Conservation (phyloP, 2,797 vertebrate species). For the Eremophila alpestris region DNA sequence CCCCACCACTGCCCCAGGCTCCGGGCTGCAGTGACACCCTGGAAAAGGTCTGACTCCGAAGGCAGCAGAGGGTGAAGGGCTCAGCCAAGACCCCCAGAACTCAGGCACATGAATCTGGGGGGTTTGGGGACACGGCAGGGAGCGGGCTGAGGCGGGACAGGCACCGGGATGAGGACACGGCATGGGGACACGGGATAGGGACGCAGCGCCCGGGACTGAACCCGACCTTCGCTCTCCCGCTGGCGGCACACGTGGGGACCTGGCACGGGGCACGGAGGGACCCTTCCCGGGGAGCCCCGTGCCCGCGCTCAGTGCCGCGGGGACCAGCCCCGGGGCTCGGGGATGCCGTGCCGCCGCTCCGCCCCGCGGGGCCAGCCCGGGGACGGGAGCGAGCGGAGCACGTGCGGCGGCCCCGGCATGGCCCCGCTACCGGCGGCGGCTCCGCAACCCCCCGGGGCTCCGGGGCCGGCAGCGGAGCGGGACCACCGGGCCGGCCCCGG, state of each 20-base stretch:
- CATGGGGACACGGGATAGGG: neutral
- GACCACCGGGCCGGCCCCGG: neutral
- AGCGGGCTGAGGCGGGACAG: neutral
- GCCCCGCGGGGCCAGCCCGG: neutral
- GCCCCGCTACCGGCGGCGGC: neutral
- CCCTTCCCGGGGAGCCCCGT: neutral
- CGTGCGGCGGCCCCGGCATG: neutral
- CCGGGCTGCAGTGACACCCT: accelerated
- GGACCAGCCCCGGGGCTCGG: neutral
- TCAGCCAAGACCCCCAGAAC: neutral
- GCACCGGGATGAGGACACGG: neutral
- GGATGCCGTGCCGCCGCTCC: too few species aligned
- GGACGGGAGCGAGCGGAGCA: neutral
- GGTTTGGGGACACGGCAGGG: neutral
- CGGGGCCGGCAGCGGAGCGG: neutral
- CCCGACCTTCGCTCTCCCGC: neutral
- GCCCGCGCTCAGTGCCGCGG: accelerated
- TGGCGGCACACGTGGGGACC: neutral
- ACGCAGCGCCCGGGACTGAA: too few species aligned
- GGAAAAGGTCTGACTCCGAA: accelerated
- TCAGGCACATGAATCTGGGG: accelerated
- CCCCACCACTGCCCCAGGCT: accelerated
- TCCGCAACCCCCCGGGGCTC: neutral
- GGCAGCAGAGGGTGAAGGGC: neutral
- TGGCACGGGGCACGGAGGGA: accelerated